A percentile compares a stretch with the other conserved stretches of the same genome.
Evolutionary conservation across 2,888 invertebrate genomes (phyloP).

Genomic region (Timema podura): DNA sequence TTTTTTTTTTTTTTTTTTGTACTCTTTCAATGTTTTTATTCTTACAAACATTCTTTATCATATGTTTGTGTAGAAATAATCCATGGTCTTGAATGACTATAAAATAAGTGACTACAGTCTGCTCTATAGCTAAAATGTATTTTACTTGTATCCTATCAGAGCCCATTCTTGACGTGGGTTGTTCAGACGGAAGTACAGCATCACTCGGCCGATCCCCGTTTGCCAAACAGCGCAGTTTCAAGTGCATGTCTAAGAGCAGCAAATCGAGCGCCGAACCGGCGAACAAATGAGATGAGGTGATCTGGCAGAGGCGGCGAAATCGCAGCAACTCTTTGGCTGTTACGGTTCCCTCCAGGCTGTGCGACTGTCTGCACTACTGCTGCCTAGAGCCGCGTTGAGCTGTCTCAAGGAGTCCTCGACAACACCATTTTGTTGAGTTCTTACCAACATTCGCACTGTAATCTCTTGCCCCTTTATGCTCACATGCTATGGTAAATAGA

Average conservation of each 20-base stretch:
- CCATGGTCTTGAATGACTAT: not conserved
- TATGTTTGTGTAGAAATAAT: too few species aligned
- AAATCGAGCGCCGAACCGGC: slow-evolving; percentile 16
- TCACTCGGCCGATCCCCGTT: slow-evolving; percentile 43
- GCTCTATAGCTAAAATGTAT: not conserved
- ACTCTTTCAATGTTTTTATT: too few species aligned
- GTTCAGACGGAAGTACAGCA: slow-evolving; percentile 43
- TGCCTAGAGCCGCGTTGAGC: slow-evolving; percentile 25
- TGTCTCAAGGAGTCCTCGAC: not conserved
- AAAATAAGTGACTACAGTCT: not conserved
- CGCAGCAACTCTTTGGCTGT: slow-evolving; percentile 26
- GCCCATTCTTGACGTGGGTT: slow-evolving; percentile 37
- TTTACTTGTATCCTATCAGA: slow-evolving; percentile 17
- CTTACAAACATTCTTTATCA: too few species aligned
- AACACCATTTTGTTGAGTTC: too few species aligned
- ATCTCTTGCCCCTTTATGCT: too few species aligned
- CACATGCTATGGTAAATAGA: too few species aligned
- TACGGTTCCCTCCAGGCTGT: slow-evolving; percentile 22
- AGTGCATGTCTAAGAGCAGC: slow-evolving; percentile 33
- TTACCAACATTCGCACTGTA: too few species aligned
- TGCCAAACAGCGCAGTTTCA: slow-evolving; percentile 45
- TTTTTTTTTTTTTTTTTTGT: too few species aligned
- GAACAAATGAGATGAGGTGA: slow-evolving; percentile 24
- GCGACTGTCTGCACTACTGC: slow-evolving; percentile 28
- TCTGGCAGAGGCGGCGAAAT: slow-evolving; percentile 18